Evolutionary conservation across 2,797 vertebrate species (phyloP).

Genomic region (Martes flavigula): DNA sequence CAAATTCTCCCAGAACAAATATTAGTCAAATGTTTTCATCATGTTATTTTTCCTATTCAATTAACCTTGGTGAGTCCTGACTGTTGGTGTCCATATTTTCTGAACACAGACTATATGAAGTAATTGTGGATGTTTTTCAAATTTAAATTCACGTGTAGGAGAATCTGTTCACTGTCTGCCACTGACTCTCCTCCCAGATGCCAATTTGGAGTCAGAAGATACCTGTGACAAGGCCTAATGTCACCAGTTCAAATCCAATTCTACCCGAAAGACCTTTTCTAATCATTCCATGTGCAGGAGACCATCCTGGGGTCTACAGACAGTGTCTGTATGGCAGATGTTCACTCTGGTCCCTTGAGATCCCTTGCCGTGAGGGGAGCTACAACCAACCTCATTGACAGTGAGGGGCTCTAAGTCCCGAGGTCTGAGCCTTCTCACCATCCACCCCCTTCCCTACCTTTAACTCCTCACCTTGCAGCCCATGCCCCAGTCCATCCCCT

Average conservation of each 20-base stretch:
- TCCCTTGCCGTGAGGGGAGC: background rate
- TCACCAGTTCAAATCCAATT: background rate
- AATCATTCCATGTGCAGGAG: background rate
- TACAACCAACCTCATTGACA: background rate
- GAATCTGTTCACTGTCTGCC: background rate
- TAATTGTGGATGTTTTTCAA: background rate
- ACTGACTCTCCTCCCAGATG: background rate
- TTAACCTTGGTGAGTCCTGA: background rate
- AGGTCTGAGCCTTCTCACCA: background rate
- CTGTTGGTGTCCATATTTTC: background rate
- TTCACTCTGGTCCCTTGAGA: background rate
- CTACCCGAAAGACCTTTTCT: background rate
- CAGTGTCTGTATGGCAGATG: background rate
- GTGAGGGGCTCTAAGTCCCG: accelerated
- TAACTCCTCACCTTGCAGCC: background rate
- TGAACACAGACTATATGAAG: background rate
- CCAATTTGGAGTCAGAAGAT: background rate
- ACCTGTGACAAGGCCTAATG: background rate
- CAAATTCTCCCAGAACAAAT: conserved; percentile 2
- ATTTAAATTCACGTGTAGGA: background rate
- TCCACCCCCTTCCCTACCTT: background rate
- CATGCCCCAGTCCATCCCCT: background rate
- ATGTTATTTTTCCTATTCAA: background rate
- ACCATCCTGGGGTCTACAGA: background rate
- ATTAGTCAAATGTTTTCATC: conserved; percentile 11